phyloP scores from a whole-genome alignment of 2,113 vertebrate species.

The Periophthalmus modestus region DNA sequence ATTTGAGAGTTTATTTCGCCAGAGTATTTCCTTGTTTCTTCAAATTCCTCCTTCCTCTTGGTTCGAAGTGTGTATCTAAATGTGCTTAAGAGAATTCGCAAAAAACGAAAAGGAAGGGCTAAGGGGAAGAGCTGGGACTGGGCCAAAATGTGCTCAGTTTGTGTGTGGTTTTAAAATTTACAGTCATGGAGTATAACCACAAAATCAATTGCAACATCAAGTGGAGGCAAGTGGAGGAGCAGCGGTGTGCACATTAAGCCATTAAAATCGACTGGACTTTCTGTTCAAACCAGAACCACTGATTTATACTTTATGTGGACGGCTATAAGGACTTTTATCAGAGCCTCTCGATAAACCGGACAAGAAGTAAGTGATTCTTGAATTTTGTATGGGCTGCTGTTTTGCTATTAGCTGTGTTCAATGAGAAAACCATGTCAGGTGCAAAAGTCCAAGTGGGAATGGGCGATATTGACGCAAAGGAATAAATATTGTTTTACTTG shows the following conservation, averaged over 20 bases:
- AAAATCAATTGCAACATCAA: constrained; percentile 6
- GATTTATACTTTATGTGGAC: constrained; percentile 12
- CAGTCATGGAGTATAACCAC: background rate
- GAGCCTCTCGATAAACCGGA: background rate
- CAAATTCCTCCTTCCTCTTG: too few relatives aligned
- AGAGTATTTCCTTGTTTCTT: too few relatives aligned
- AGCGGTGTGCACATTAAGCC: background rate
- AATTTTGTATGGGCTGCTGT: background rate
- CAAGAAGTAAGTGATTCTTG: background rate
- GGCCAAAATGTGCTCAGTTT: background rate
- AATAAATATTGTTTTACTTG: too few relatives aligned
- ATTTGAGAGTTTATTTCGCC: too few relatives aligned
- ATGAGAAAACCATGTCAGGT: background rate
- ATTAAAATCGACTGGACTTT: constrained; percentile 11
- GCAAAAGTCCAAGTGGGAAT: too few relatives aligned
- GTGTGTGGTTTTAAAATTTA: background rate
- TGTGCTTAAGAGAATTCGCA: too few relatives aligned
- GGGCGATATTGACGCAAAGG: too few relatives aligned
- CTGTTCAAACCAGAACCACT: constrained; percentile 1
- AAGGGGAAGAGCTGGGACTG: too few relatives aligned
- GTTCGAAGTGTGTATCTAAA: too few relatives aligned
- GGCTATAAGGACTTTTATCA: background rate
- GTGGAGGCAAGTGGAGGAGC: background rate
- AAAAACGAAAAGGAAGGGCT: too few relatives aligned
- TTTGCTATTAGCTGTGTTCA: background rate